phyloP scores from a whole-genome alignment of 2,797 vertebrate genomes.

The Coreius guichenoti region DNA sequence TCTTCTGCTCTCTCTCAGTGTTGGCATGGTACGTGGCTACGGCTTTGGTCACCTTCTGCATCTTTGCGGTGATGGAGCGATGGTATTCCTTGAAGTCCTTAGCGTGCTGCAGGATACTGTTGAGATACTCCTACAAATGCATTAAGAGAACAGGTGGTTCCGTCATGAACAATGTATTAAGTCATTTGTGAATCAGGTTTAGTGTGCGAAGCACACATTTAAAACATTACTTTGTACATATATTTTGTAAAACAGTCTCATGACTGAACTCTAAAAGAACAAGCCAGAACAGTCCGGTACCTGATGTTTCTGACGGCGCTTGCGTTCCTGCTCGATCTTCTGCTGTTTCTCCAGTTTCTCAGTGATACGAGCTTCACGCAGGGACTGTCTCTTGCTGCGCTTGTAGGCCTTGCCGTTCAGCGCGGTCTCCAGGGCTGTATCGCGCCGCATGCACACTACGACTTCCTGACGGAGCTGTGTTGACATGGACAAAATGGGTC shows the following conservation, averaged over 20 bases:
- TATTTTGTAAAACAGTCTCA: neutral
- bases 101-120: slow-evolving; percentile 97
- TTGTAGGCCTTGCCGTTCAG: slow-evolving; percentile 98
- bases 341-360: slow-evolving; percentile 99
- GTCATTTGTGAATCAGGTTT: slow-evolving; percentile 1
- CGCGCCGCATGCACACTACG: slow-evolving; percentile 96
- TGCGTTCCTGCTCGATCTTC: slow-evolving; percentile 97
- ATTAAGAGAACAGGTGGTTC: neutral
- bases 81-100: slow-evolving; percentile 99
- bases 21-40: slow-evolving; percentile 96
- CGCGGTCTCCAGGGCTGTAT: slow-evolving; percentile 93
- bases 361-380: slow-evolving; percentile 94
- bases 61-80: slow-evolving; percentile 91
- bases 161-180: neutral
- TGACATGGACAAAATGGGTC: neutral
- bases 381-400: slow-evolving; percentile 94
- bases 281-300: slow-evolving; percentile 62
- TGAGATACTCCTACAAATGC: slow-evolving; percentile 92
- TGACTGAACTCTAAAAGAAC: neutral
- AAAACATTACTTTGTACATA: neutral
- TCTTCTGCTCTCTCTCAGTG: slow-evolving; percentile 97
- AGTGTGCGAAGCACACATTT: neutral
- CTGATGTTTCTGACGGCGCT: slow-evolving; percentile 97
- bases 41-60: slow-evolving; percentile 95
- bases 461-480: slow-evolving; percentile 93